phyloP scores from a whole-genome alignment of 2,113 vertebrate species.

The Neogale vison region DNA sequence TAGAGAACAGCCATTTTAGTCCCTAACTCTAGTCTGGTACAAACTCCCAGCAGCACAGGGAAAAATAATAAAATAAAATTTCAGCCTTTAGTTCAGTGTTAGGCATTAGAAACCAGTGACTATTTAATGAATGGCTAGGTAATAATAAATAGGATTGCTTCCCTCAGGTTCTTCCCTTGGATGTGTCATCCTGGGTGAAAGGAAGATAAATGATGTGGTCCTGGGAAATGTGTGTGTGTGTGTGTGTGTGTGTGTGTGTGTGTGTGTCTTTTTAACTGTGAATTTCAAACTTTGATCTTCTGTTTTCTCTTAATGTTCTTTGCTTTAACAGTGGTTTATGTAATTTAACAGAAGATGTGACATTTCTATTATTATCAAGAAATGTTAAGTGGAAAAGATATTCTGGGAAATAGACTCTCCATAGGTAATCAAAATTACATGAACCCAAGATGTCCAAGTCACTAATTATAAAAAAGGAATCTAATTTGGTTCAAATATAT shows the following conservation, averaged over 20 bases:
- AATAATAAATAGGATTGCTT: not conserved
- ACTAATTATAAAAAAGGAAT: constrained; percentile 62
- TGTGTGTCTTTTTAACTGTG: not conserved
- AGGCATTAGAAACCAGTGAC: not conserved
- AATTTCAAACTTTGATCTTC: constrained; percentile 34
- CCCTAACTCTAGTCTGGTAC: not conserved
- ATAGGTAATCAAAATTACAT: constrained; percentile 71
- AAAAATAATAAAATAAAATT: not conserved
- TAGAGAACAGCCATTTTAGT: not conserved
- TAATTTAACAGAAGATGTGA: constrained; percentile 55
- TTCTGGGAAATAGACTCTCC: constrained; percentile 59
- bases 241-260: not conserved
- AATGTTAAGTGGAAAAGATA: constrained; percentile 61
- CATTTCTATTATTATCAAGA: constrained; percentile 66
- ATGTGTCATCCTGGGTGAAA: not conserved
- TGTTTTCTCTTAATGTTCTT: not conserved
- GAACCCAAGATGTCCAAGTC: constrained; percentile 56
- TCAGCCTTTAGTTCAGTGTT: not conserved
- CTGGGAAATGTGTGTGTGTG: not conserved
- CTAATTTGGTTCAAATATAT: constrained; percentile 55
- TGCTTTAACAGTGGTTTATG: not conserved
- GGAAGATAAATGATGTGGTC: not conserved
- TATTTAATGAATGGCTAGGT: not conserved
- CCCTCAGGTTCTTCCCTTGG: not conserved
- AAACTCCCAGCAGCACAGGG: not conserved